Evolutionary conservation across 2,113 vertebrate species (phyloP).

Genomic region (Ictalurus punctatus): DNA sequence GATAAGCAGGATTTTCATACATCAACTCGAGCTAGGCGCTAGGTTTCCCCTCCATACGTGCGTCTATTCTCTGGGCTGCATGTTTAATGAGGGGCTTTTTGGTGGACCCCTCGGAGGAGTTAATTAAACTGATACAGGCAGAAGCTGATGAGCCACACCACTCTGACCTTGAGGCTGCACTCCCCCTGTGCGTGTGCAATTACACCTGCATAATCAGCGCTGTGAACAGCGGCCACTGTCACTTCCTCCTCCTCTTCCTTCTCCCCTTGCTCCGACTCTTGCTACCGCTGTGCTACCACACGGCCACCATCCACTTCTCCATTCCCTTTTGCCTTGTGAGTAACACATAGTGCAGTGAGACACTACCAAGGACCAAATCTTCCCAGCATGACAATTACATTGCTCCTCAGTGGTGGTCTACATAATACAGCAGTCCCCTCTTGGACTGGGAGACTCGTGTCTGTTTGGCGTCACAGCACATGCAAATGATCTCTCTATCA

Average conservation of each 20-base stretch:
- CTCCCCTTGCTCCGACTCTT: not conserved
- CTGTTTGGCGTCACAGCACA: conserved; percentile 69
- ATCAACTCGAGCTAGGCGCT: conserved; percentile 28
- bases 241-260: not conserved
- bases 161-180: conserved; percentile 74
- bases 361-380: conserved; percentile 49
- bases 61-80: conserved; percentile 68
- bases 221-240: conserved; percentile 33
- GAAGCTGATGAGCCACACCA: conserved; percentile 76
- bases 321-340: conserved; percentile 53
- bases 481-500: conserved; percentile 77
- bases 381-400: conserved; percentile 59
- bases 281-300: conserved; percentile 11
- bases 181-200: conserved; percentile 67
- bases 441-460: conserved; percentile 64
- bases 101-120: conserved; percentile 75
- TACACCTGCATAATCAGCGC: conserved; percentile 76
- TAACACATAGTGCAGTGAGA: conserved; percentile 43
- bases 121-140: conserved; percentile 82
- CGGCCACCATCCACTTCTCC: not conserved
- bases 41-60: conserved; percentile 60
- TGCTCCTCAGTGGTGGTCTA: conserved; percentile 35
- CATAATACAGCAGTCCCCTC: conserved; percentile 40
- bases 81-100: conserved; percentile 77
- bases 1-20: conserved; percentile 14